Evolutionary conservation across 2,888 invertebrate genomes (phyloP), one percentile per base, ranked within the genome.

Genomic region (Ophraella communa): DNA sequence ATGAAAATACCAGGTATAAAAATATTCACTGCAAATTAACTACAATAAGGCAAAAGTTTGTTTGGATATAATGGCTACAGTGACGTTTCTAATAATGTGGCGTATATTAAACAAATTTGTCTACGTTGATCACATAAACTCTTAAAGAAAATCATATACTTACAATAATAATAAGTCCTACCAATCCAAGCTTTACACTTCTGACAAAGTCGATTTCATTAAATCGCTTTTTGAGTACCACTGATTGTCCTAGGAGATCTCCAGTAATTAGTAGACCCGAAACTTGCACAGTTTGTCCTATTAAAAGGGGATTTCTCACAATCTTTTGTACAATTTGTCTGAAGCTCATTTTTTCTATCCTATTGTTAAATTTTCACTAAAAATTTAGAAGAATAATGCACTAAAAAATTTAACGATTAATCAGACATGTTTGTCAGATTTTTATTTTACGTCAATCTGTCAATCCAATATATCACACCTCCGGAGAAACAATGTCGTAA

Each of bases 231-330:
- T 23, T 47, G n/a, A 23, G 20, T n/a, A 47, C 23, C 11, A 47
- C 20, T 47, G 23, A 11, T 10, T 47, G 47, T n/a, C 47, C 47
- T 47, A 47, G n/a, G 5, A 47, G 47, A 47, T 47, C 47, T 47
- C 47, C 47, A n/a, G 47, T 47, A 23, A 11, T 11, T 23, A 47
- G 47, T 47, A 47, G 23, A 2, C 21, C 23, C n/a, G 47, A 23
- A n/a, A 47, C 47, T 47, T 47, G 47, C 10, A 47, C 21, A 1
- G n/a, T 23, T 47, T 47, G 47, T 17, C 47, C 5, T 47, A 47
- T 11, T 47, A 47, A 47, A 11, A 47, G 14, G 3, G 47, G 47
- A 47, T 47, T 47, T 47, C 17, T 47, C 11, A 47, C 4, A 21
- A 47, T 11, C 23, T 47, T 21, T 47, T 5, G 21, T n/a, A 47